Evolutionary conservation across 2,797 vertebrate species (phyloP), one percentile per base, ranked within the genome.

Genomic region (Glyptemys insculpta): DNA sequence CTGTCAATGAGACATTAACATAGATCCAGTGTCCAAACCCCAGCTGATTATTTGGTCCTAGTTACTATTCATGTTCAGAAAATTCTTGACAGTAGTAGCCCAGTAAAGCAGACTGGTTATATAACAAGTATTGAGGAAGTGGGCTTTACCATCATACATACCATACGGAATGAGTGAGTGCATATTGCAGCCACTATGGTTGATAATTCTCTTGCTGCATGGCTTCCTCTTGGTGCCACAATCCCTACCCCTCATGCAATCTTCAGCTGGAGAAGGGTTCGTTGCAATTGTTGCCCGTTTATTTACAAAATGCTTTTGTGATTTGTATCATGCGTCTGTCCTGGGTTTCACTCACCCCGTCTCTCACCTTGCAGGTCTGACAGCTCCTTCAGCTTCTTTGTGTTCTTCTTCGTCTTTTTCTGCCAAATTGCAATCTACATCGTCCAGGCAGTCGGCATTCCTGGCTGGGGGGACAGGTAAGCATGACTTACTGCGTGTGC

Each of bases 381-480:
- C 98, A 99, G 99, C 97, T 99, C 99, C 98, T 99, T 99, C 99
- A 99, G 98, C 98, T 99, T 99, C 98, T 99, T 99, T 97, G 98
- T 99, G 96, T 99, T 99, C 98, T 99, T 99, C 98, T 99, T 99
- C 54, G 83, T 99, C 94, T 99, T 99, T 97, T 99, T 99, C 97
- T 99, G 98, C 98, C 99, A 99, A 98, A 99, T 99, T 96, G 98
- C 94, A 12, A 96, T 99, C 97, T 99, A 99, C 89, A 52, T 99
- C 97, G 99, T 99, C 97, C 99, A 99, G 97, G 27, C 99, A 68
- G 98, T 99, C 0, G 99, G 99, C 79, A 99, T 99, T 96, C 99
- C 99, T 68, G 85, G 85, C 19, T 99, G 99, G 99, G 99, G 99
- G 23, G 99, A 99, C 98, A 99, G 99, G 99, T 99, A 82, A 98